Evolutionary conservation across 2,113 vertebrate species (phyloP).

Genomic region (Dascyllus trimaculatus): DNA sequence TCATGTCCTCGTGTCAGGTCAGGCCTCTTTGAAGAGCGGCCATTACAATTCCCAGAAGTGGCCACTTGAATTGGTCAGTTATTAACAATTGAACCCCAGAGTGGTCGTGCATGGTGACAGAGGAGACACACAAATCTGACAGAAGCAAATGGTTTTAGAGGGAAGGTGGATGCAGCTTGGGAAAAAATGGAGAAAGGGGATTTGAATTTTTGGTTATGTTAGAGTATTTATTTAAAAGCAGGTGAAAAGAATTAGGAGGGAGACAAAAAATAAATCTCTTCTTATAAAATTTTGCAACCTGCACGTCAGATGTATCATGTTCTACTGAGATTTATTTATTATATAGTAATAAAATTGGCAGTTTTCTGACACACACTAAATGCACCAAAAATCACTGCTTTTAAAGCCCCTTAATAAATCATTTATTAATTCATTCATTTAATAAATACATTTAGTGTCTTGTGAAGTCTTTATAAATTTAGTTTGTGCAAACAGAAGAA

Average conservation of each 20-base stretch:
- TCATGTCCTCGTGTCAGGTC: conserved; percentile 63
- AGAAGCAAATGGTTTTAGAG: conserved; percentile 21
- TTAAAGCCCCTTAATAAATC: too few relatives aligned
- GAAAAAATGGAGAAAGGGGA: too few relatives aligned
- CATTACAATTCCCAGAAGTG: conserved; percentile 80
- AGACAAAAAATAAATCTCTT: neutral
- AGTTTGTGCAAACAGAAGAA: too few relatives aligned
- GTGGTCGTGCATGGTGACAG: conserved; percentile 36
- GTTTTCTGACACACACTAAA: too few relatives aligned
- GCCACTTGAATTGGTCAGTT: conserved; percentile 77
- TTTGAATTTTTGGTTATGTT: neutral
- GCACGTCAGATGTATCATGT: too few relatives aligned
- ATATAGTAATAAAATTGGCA: too few relatives aligned
- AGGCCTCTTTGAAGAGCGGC: conserved; percentile 66
- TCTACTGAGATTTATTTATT: too few relatives aligned
- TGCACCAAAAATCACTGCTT: too few relatives aligned
- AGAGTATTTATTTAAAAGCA: neutral
- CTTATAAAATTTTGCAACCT: too few relatives aligned
- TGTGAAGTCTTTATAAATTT: too few relatives aligned
- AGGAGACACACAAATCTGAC: conserved; percentile 20
- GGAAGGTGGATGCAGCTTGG: neutral
- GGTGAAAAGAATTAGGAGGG: neutral
- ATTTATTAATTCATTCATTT: too few relatives aligned
- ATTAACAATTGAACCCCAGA: conserved; percentile 55
- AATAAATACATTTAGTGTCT: too few relatives aligned